Evolutionary conservation across 2,797 vertebrate species (phyloP).

Genomic region (Todus mexicanus): DNA sequence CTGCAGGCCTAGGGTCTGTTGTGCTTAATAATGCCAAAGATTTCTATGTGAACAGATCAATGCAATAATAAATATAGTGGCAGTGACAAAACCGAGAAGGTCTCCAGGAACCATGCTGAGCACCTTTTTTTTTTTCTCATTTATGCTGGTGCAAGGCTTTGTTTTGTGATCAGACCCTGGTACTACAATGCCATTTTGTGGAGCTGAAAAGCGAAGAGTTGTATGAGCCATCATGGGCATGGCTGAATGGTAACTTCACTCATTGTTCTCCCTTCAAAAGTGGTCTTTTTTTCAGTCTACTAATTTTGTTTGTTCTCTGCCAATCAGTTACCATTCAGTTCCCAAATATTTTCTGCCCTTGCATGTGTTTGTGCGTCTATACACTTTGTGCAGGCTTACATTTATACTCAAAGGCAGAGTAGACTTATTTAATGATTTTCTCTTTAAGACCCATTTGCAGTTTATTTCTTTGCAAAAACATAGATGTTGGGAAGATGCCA

Average conservation of each 20-base stretch:
- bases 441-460: background rate
- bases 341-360: background rate
- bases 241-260: background rate
- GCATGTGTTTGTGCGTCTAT: background rate
- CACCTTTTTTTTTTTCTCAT: background rate
- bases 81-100: background rate
- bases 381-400: background rate
- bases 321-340: background rate
- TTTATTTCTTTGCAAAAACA: background rate
- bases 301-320: background rate
- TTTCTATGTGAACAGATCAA: background rate
- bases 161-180: background rate
- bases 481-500: background rate
- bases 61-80: background rate
- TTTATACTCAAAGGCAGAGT: background rate
- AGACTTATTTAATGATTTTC: background rate
- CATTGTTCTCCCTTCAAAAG: background rate
- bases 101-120: background rate
- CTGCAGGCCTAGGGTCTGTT: background rate
- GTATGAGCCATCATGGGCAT: background rate
- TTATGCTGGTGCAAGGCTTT: background rate
- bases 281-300: background rate
- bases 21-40: background rate
- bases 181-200: background rate
- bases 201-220: background rate